These are phyloP conservation scores for Atrina japonica DNA, from an alignment of 2,888 invertebrate genomes.

Conservation along the genomic window DNA sequence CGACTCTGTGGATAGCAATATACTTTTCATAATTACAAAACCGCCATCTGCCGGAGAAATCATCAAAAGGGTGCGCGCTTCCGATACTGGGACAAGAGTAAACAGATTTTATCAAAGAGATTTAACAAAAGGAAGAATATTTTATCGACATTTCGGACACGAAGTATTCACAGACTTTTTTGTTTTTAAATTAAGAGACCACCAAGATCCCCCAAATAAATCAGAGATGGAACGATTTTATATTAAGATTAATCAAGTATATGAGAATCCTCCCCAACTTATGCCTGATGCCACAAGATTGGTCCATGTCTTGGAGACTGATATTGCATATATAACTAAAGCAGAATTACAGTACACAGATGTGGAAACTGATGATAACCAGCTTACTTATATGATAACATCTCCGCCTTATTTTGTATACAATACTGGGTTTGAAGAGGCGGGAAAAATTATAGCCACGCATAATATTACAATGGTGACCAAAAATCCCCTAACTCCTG, in stretches of 20 bases:
- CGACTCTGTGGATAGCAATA: conserved; percentile 75
- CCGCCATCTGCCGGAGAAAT: conserved; percentile 76
- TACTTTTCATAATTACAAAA: conserved; percentile 73
- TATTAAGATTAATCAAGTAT: conserved; percentile 74
- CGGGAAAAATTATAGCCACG: conserved; percentile 76
- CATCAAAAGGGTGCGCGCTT: conserved; percentile 67
- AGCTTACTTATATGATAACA: conserved; percentile 77
- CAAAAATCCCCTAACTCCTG: conserved; percentile 65
- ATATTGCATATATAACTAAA: conserved; percentile 74
- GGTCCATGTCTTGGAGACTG: conserved; percentile 76
- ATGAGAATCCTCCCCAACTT: conserved; percentile 77
- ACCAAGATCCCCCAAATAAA: conserved; percentile 77
- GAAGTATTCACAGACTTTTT: conserved; percentile 75
- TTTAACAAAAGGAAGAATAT: conserved; percentile 76
- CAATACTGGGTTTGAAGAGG: conserved; percentile 74
- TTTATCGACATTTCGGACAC: conserved; percentile 77
- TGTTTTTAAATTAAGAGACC: conserved; percentile 75
- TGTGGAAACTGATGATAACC: conserved; percentile 71
- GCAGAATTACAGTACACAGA: conserved; percentile 77
- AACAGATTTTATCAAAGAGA: conserved; percentile 77
- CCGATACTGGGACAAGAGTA: conserved; percentile 72
- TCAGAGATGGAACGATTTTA: conserved; percentile 74
- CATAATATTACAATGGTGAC: conserved; percentile 69
- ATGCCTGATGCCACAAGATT: conserved; percentile 69
- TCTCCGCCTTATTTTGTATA: conserved; percentile 78